Conservation (phyloP, 2,888 invertebrate genomes). For the Archaeoteleia sp. region DNA sequence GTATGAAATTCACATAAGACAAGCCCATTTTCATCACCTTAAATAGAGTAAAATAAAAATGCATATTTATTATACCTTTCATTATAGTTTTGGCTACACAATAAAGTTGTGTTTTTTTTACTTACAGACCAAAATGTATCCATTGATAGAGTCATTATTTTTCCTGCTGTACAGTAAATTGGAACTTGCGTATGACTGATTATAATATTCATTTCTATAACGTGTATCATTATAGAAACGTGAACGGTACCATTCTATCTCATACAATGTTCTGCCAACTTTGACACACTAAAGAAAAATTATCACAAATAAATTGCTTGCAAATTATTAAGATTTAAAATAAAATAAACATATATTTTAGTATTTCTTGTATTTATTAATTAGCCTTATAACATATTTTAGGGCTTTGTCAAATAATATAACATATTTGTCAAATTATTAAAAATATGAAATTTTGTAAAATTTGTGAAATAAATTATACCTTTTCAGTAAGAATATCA, state of each 20-base stretch:
- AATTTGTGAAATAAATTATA: conserved; percentile 18
- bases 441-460: conserved; percentile 13
- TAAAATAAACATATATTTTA: no score
- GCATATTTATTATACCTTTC: no score
- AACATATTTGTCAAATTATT: not conserved
- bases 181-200: conserved; percentile 57
- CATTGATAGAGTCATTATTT: conserved; percentile 59
- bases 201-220: conserved; percentile 53
- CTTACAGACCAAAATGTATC: conserved; percentile 62
- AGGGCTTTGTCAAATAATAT: not conserved
- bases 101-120: no score
- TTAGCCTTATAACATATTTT: no score
- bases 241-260: conserved; percentile 60
- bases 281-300: conserved; percentile 50
- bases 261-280: conserved; percentile 58
- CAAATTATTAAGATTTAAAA: not conserved
- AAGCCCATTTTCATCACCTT: no score
- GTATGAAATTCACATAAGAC: no score
- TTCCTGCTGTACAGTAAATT: conserved; percentile 59
- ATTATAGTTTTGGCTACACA: no score
- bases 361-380: not conserved
- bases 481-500: conserved; percentile 26
- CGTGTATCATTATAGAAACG: conserved; percentile 49
- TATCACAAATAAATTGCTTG: not conserved
- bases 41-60: no score